A percentile compares a stretch with the other conserved stretches of the same genome.
phyloP scores from a whole-genome alignment of 1,140 invertebrate genomes.

The Spodoptera frugiperda region DNA sequence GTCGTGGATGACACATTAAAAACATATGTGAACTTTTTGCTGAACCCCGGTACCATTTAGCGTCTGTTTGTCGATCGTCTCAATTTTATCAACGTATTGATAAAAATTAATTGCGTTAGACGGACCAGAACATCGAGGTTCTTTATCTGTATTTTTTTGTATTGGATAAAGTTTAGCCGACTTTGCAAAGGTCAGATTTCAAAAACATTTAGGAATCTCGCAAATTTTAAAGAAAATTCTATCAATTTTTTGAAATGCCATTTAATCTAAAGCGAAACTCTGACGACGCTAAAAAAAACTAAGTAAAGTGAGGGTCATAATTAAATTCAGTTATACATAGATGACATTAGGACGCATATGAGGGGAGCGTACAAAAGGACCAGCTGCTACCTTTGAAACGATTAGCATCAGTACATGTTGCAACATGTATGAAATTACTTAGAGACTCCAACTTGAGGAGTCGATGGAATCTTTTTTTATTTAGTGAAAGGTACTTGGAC shows the following conservation, averaged over 20 bases:
- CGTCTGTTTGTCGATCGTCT: slow-evolving; percentile 49
- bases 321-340: slow-evolving; percentile 56
- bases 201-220: not conserved
- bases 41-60: slow-evolving; percentile 46
- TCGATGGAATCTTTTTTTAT: slow-evolving; percentile 19
- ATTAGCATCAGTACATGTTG: slow-evolving; percentile 66
- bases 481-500: slow-evolving; percentile 21
- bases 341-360: slow-evolving; percentile 63
- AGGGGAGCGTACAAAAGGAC: slow-evolving; percentile 64
- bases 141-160: slow-evolving; percentile 55
- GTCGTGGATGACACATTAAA: slow-evolving; percentile 71
- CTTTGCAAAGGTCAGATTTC: too few species aligned
- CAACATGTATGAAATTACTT: slow-evolving; percentile 52
- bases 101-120: slow-evolving; percentile 45
- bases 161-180: slow-evolving; percentile 19
- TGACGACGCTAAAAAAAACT: not conserved
- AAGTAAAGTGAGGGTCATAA: slow-evolving; percentile 28
- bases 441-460: slow-evolving; percentile 3
- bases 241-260: not conserved
- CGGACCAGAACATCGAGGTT: slow-evolving; percentile 49
- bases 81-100: slow-evolving; percentile 51
- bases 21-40: slow-evolving; percentile 67
- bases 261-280: not conserved
- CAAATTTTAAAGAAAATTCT: not conserved
- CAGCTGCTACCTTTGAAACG: slow-evolving; percentile 66